Percentiles rank a stretch among this genome's conserved stretches.
phyloP scores from a whole-genome alignment of 1,140 invertebrate genomes.

The Tetragnatha versicolor region DNA sequence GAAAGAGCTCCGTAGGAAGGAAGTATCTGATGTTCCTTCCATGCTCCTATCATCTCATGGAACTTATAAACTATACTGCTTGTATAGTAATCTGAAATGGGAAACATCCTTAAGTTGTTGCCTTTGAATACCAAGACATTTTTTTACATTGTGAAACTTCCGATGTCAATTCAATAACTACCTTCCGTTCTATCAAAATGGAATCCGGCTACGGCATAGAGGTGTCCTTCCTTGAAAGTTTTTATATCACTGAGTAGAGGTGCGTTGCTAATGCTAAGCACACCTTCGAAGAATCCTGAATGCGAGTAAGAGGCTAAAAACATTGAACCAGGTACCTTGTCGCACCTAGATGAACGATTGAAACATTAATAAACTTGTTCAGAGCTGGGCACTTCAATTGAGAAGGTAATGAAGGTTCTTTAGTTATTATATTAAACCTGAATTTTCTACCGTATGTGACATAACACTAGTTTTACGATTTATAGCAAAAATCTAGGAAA shows the following conservation, averaged over 20 bases:
- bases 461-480: no score
- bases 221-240: not conserved
- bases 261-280: not conserved
- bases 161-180: no score
- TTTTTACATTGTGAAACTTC: no score
- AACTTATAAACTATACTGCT: conserved; percentile 14
- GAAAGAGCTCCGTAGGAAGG: conserved; percentile 25
- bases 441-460: no score
- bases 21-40: conserved; percentile 29
- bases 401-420: no score
- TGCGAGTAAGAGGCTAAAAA: not conserved
- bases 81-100: conserved; percentile 19
- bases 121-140: not conserved
- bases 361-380: no score
- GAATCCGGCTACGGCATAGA: conserved; percentile 37
- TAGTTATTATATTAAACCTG: no score
- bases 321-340: not conserved
- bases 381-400: no score
- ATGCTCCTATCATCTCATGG: conserved; percentile 13
- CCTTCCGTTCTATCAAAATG: conserved; percentile 15
- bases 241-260: conserved; percentile 17
- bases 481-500: no score
- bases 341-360: not conserved
- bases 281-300: not conserved
- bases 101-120: not conserved